A percentile compares a stretch with the other conserved stretches of the same genome.
Evolutionary conservation across 2,113 vertebrate genomes (phyloP).

Genomic region (Dicentrarchus labrax): DNA sequence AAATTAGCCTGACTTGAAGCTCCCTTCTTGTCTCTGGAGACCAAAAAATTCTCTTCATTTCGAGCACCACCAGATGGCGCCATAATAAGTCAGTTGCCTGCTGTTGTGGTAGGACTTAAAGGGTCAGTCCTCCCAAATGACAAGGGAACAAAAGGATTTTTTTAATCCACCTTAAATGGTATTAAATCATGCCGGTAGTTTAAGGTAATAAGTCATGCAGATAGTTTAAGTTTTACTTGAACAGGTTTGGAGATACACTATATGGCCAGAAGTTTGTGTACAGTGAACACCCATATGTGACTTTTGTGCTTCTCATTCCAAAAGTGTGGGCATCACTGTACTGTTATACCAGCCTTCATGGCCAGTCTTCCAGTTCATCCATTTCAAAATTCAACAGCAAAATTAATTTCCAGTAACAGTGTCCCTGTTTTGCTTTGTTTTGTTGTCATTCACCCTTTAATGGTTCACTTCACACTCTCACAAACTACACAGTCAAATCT

Average conservation of each 20-base stretch:
- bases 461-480: not conserved
- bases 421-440: not conserved
- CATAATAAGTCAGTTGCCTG: not conserved
- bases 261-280: not conserved
- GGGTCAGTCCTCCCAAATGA: not conserved
- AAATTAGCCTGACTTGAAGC: not conserved
- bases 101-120: not conserved
- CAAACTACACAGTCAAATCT: not conserved
- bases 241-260: no score
- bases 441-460: not conserved
- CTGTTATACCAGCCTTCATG: not conserved
- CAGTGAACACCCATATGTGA: not conserved
- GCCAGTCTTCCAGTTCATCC: no score
- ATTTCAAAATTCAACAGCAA: no score
- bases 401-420: not conserved
- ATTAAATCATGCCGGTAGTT: not conserved
- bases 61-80: slow-evolving; percentile 69
- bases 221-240: no score
- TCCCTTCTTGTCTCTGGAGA: not conserved
- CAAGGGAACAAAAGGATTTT: not conserved
- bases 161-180: no score
- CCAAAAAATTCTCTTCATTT: not conserved
- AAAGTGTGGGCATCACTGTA: not conserved
- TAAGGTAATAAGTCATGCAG: no score
- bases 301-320: not conserved